Evolutionary conservation across 2,888 invertebrate genomes (phyloP), one percentile per base, ranked within the genome.

Genomic region (Oeneis ivallda): DNA sequence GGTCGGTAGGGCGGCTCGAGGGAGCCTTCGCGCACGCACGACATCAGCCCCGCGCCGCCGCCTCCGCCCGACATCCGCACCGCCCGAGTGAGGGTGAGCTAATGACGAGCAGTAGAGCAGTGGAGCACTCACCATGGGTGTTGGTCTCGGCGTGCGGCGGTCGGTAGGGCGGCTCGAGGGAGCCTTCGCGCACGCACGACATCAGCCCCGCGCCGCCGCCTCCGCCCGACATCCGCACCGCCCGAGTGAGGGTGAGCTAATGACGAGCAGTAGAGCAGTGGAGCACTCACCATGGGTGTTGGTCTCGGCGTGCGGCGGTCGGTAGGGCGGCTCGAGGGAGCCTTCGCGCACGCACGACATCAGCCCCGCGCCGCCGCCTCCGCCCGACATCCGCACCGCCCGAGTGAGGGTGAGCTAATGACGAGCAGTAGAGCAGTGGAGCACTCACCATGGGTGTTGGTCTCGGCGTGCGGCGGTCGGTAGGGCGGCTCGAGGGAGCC

Each of bases 271-370:
- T 45, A 10, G 10, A 10, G n/a, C n/a, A n/a, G n/a, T n/a, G n/a
- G n/a, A n/a, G 52, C 19, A 62, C 68, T 58, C 10, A 69, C 68
- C 70, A 70, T 72, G 70, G 56, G 68, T 72, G 41, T 65, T 68
- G 63, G 72, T 87, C 79, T 89, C 92, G 75, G 88, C 88, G 84
- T 92, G 93, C 84, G 92, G 93, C 89, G 86, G 93, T 82, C 93
- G 92, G 79, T 93, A 93, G 75, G 92, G 89, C 76, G 95, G 95
- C 87, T 95, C 93, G 76, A 93, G 92, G 73, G 93, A 93, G 83
- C 93, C 93, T 79, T 93, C 93, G 79, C 93, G 92, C 82, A 93
- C 93, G 77, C 93, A 93, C 84, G 93, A 95, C 95, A 95, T 95
- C 80, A 95, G 92, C 79, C 93, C 93, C 75, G 92, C 92, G 78